Evolutionary conservation across 2,113 vertebrate species (phyloP).

Genomic region (Gasterosteus nipponicus): DNA sequence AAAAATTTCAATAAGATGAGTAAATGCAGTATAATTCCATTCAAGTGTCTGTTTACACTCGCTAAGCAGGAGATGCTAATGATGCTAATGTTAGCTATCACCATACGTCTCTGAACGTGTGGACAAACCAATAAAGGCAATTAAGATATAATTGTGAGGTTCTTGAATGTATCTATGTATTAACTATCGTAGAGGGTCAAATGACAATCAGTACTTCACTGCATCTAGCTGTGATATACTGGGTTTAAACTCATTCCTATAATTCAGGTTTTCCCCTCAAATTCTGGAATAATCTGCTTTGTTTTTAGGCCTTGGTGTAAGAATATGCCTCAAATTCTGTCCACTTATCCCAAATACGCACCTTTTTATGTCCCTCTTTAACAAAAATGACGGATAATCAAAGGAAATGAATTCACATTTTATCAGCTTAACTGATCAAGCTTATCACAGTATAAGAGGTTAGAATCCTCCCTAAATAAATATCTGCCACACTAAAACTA

Average conservation of each 20-base stretch:
- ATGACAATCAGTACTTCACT: background rate
- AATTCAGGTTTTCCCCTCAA: background rate
- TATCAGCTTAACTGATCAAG: background rate
- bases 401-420: background rate
- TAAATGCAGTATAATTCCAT: background rate
- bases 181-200: background rate
- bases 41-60: background rate
- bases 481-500: conserved; percentile 5
- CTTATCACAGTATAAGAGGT: background rate
- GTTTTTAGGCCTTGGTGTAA: background rate
- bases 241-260: background rate
- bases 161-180: background rate
- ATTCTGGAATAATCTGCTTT: background rate
- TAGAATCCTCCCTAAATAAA: background rate
- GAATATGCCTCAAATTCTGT: background rate
- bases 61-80: background rate
- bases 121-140: background rate
- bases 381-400: background rate
- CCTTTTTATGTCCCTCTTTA: background rate
- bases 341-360: background rate
- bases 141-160: background rate
- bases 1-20: background rate
- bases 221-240: background rate
- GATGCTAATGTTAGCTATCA: background rate
- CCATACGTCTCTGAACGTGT: background rate